These are phyloP conservation scores for Diglossa brunneiventris DNA, from an alignment of 2,113 vertebrate species.

Conservation along the genomic window DNA sequence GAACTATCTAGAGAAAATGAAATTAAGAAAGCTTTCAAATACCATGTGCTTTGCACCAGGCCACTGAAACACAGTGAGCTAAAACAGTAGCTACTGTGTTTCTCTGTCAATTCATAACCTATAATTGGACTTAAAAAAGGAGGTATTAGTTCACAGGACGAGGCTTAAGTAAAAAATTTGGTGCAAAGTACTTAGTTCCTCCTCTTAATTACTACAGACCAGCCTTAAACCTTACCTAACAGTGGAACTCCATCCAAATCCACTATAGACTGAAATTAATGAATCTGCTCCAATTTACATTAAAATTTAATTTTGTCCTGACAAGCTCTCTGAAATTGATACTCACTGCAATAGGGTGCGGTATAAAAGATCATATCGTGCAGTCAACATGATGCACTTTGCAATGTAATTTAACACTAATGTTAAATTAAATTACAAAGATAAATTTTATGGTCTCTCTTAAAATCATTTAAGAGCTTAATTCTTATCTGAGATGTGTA, in stretches of 20 bases:
- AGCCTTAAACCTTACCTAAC: background rate
- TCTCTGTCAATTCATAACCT: background rate
- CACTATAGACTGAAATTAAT: slow-evolving; percentile 10
- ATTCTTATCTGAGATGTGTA: slow-evolving; percentile 10
- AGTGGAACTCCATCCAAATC: background rate
- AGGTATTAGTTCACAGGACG: background rate
- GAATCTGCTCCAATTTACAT: slow-evolving; percentile 23
- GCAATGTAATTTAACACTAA: slow-evolving; percentile 43
- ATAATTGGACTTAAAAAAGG: background rate
- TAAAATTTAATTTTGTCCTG: slow-evolving; percentile 43
- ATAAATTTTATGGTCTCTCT: slow-evolving; percentile 21
- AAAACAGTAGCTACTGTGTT: background rate
- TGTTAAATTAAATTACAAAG: slow-evolving; percentile 51
- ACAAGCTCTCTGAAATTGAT: slow-evolving; percentile 33
- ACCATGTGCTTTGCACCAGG: background rate
- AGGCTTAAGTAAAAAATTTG: background rate
- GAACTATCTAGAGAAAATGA: background rate
- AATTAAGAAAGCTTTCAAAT: slow-evolving; percentile 3
- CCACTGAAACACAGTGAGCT: background rate
- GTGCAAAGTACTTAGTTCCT: background rate
- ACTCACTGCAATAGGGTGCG: background rate
- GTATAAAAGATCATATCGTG: slow-evolving; percentile 27
- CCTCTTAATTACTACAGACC: background rate
- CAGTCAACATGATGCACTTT: slow-evolving; percentile 49
- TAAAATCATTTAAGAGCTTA: slow-evolving; percentile 49